These are phyloP conservation scores for Chondrilla cf. caribensis DNA, from an alignment of 37 sponge, comb jelly and placozoan species.

Conservation along the genomic window DNA sequence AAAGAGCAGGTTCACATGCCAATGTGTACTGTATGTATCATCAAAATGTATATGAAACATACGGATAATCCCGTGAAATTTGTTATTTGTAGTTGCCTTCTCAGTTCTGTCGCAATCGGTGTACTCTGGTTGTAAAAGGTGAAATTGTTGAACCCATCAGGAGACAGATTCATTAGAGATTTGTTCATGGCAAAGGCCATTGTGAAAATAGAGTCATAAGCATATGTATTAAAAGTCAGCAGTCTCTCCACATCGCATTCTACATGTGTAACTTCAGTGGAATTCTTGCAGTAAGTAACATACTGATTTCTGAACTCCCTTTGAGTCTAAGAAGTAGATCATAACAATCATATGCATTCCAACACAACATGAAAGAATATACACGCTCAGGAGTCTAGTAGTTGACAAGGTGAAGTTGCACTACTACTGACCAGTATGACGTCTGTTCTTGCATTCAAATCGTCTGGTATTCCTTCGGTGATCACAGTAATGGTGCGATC, in stretches of 20 bases:
- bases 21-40: no score
- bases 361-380: no score
- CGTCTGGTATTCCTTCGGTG: neutral
- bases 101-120: neutral
- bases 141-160: neutral
- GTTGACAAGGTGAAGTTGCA: no score
- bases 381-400: no score
- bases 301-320: neutral
- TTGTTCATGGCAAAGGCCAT: neutral
- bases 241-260: neutral
- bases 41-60: no score
- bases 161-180: neutral
- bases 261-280: neutral
- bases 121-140: neutral
- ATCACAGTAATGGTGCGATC: neutral
- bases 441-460: neutral
- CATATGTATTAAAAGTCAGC: neutral
- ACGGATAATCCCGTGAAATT: slow-evolving; percentile 12
- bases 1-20: no score
- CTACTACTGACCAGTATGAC: neutral
- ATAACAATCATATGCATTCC: no score
- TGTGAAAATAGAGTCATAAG: neutral
- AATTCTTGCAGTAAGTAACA: neutral
- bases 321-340: neutral
- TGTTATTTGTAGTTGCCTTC: neutral